A percentile compares a stretch with the other conserved stretches of the same genome.
These are phyloP conservation scores for Entomyzon cyanotis DNA, from an alignment of 2,113 vertebrate species.

Conservation along the genomic window DNA sequence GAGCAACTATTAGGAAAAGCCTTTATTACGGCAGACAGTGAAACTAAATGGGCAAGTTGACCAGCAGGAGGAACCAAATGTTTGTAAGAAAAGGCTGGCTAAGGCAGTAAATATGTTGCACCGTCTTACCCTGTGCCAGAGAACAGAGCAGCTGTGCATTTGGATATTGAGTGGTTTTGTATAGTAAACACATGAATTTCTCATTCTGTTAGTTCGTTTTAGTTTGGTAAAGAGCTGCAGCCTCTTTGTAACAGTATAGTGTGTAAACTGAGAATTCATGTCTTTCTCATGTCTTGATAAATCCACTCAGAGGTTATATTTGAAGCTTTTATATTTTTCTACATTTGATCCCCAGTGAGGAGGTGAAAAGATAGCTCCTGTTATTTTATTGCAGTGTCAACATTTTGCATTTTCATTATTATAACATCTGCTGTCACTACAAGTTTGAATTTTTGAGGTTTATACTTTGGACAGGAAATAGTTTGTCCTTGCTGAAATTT, in stretches of 20 bases:
- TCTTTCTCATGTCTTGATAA: not conserved
- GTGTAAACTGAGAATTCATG: not conserved
- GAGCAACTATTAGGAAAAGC: not conserved
- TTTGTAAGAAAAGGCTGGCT: not conserved
- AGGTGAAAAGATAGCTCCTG: not conserved
- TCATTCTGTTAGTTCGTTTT: not conserved
- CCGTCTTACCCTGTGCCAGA: not conserved
- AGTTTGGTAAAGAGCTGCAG: too few species aligned
- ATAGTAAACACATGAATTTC: not conserved
- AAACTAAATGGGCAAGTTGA: not conserved
- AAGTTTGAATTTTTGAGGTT: not conserved
- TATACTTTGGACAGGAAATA: not conserved
- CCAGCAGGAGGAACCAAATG: not conserved
- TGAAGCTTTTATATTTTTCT: not conserved
- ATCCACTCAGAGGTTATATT: not conserved
- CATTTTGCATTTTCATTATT: not conserved
- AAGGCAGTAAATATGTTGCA: not conserved
- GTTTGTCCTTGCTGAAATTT: not conserved
- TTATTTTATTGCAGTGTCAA: not conserved
- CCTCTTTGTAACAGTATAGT: not conserved
- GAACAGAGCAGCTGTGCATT: not conserved
- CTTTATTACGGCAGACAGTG: not conserved
- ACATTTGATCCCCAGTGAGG: not conserved
- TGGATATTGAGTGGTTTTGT: not conserved
- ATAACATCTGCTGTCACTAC: not conserved